These are phyloP conservation scores for Pandemis corylana DNA, from an alignment of 2,888 invertebrate species.

Conservation along the genomic window DNA sequence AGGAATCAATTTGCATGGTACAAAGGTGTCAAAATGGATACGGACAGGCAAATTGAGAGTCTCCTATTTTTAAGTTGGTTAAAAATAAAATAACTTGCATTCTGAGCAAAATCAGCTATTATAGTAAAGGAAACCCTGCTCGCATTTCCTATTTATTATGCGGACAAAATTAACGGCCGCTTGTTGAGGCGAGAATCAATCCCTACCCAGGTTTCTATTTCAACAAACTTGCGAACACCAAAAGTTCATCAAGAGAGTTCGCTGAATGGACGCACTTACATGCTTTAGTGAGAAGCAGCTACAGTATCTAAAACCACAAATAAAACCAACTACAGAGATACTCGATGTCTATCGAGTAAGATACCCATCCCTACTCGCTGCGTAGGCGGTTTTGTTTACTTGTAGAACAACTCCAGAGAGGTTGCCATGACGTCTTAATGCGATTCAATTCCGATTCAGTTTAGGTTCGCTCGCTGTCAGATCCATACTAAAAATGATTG, in stretches of 20 bases:
- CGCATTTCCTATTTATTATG: neutral
- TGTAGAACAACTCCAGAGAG: neutral
- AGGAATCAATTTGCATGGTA: no score
- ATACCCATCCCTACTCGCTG: constrained; percentile 20
- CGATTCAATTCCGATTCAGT: no score
- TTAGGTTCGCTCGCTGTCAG: no score
- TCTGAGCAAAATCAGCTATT: neutral
- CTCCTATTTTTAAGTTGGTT: no score
- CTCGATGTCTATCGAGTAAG: constrained; percentile 7
- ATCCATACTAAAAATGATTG: no score
- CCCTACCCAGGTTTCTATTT: neutral
- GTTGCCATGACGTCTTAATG: no score
- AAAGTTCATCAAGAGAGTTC: neutral
- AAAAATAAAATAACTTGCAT: no score
- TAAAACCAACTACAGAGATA: neutral
- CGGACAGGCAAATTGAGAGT: no score
- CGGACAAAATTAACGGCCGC: neutral
- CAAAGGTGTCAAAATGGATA: no score
- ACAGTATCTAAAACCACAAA: neutral
- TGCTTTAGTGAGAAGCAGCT: neutral
- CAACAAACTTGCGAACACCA: neutral
- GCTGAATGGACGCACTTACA: neutral
- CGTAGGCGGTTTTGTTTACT: constrained; percentile 34
- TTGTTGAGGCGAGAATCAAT: neutral
- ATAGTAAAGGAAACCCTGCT: neutral